Evolutionary conservation across 2,888 invertebrate species (phyloP).

Genomic region (Disparrhopalites patrizii): DNA sequence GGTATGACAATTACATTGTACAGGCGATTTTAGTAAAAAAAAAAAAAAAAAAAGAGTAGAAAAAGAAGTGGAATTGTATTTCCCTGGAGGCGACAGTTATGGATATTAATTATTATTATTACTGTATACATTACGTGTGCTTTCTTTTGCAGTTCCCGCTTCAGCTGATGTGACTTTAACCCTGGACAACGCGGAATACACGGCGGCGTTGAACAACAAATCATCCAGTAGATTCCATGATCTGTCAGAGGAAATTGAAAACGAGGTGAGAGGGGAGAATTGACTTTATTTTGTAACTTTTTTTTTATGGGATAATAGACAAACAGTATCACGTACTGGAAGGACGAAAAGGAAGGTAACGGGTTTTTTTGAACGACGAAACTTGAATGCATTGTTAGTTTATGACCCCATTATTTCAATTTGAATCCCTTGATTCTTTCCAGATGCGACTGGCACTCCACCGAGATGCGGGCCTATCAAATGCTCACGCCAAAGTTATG

Average conservation of each 20-base stretch:
- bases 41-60: no score
- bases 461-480: constrained; percentile 27
- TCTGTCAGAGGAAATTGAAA: constrained; percentile 60
- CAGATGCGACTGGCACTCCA: constrained; percentile 32
- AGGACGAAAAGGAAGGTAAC: not conserved
- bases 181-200: constrained; percentile 64
- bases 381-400: no score
- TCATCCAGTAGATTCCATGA: constrained; percentile 63
- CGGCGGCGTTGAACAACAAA: constrained; percentile 58
- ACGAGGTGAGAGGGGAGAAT: constrained; percentile 52
- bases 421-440: not conserved
- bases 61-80: no score
- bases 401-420: not conserved
- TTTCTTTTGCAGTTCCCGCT: constrained; percentile 60
- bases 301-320: no score
- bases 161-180: constrained; percentile 64
- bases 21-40: no score
- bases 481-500: constrained; percentile 52
- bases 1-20: no score
- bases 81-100: no score
- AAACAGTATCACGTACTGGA: no score
- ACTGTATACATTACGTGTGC: no score
- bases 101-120: no score
- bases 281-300: not conserved
- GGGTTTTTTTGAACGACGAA: not conserved